Base-by-base conservation (phyloP, 1,140 invertebrate genomes). In the Meloidogyne exigua region DNA sequence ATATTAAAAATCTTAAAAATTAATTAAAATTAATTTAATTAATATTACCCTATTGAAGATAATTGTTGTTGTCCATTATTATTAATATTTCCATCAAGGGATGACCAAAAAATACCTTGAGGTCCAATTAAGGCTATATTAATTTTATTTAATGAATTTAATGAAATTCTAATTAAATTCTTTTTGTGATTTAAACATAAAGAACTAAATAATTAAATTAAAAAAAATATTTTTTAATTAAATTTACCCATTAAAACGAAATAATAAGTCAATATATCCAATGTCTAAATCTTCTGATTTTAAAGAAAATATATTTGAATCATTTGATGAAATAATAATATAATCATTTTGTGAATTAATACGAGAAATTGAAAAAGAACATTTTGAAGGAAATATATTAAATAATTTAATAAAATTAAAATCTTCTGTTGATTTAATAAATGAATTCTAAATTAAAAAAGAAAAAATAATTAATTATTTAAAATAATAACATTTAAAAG, bases 361-460 rank as follows among this genome's bases (percentile, higher is more conserved):
- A 21, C 21, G 18, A 68, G 66, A 68, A 68, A 73, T 62, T 15
- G 72, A 66, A 11, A 73, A 28, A 64, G 28, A 28, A 32, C 72
- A 73, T 42, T 73, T 65, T 62, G n/a, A 23, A n/a, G 72, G 72
- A 36, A 73, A 73, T 32, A 65, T 57, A 65, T 73, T 73, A 39
- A 73, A 73, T 65, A 73, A 62, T 64, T 73, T 73, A 65, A 73
- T 15, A 23, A 64, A 62, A 57, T 44, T 65, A 65, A 21, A 23
- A 36, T 73, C 65, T 28, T 62, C 57, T 36, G 72, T n/a, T 65
- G 49, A 65, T 73, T 73, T 28, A 25, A 65, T 62, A n/a, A 57
- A n/a, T 57, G n/a, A 57, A 57, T n/a, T n/a, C 1, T n/a, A n/a
- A 57, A 15, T n/a, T 7, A 1, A 39, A 39, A 7, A n/a, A 9